Evolutionary conservation across 2,113 vertebrate genomes (phyloP).

Genomic region (Tilapia sparmanii): DNA sequence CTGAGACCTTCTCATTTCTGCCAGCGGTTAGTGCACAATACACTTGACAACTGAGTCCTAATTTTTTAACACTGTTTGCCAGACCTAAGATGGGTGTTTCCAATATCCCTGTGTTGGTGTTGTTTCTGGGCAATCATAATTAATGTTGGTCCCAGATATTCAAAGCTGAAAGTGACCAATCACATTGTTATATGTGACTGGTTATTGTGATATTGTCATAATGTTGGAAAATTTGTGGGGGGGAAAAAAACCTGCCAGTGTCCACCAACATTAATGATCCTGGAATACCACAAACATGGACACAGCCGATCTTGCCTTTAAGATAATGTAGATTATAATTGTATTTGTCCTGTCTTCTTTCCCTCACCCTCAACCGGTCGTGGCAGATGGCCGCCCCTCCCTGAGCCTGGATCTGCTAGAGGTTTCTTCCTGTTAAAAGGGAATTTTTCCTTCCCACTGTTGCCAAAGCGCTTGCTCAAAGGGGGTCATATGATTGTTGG

Average conservation of each 20-base stretch:
- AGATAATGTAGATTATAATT: background rate
- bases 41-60: background rate
- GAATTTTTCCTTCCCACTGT: background rate
- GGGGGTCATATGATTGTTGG: background rate
- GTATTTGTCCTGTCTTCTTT: background rate
- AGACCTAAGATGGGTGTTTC: background rate
- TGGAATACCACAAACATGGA: background rate
- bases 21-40: background rate
- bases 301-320: background rate
- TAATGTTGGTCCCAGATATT: background rate
- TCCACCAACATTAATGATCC: background rate
- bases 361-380: background rate
- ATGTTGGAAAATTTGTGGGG: background rate
- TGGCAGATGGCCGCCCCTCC: fast-evolving
- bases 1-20: background rate
- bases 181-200: background rate
- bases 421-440: background rate
- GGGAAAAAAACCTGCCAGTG: background rate
- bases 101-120: background rate
- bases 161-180: background rate
- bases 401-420: fast-evolving
- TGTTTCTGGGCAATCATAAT: background rate
- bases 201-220: background rate
- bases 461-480: background rate
- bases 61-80: background rate